phyloP scores from a whole-genome alignment of 2,888 invertebrate genomes.

The Athripsodes cinereus region DNA sequence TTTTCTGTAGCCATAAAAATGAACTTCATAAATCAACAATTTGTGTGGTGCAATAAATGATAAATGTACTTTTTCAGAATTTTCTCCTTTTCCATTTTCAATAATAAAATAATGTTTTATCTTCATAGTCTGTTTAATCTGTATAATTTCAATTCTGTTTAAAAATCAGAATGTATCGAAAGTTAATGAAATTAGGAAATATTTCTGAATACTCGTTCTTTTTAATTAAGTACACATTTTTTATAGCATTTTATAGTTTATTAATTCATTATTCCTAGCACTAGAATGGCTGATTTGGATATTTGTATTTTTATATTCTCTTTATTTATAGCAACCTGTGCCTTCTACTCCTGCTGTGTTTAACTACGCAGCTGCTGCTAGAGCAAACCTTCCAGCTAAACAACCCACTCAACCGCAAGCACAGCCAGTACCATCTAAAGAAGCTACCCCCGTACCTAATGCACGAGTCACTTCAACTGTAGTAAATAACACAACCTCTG shows the following conservation, averaged over 20 bases:
- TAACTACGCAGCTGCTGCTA: conserved; percentile 25
- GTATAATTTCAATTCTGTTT: not conserved
- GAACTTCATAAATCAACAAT: too few relatives aligned
- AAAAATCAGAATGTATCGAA: not conserved
- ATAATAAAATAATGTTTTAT: too few relatives aligned
- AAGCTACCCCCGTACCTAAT: conserved; percentile 3
- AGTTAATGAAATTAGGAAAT: not conserved
- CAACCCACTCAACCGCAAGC: not conserved
- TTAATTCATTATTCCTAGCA: too few relatives aligned
- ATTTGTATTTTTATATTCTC: not conserved
- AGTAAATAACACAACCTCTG: not conserved
- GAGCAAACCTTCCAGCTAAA: conserved; percentile 23
- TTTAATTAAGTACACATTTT: too few relatives aligned
- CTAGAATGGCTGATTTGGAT: too few relatives aligned
- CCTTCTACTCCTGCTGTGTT: conserved; percentile 22
- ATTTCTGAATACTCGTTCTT: not conserved
- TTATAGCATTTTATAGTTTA: too few relatives aligned
- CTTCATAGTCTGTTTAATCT: too few relatives aligned
- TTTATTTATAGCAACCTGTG: not conserved
- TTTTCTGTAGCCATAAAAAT: too few relatives aligned
- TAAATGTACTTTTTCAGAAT: too few relatives aligned
- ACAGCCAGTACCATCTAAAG: conserved; percentile 1
- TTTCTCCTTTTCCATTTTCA: too few relatives aligned
- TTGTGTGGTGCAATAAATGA: too few relatives aligned
- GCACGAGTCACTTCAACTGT: not conserved